Percentiles rank a stretch among this genome's conserved stretches.
phyloP scores from a whole-genome alignment of 2,888 invertebrate species.

The Drosophila anceps region DNA sequence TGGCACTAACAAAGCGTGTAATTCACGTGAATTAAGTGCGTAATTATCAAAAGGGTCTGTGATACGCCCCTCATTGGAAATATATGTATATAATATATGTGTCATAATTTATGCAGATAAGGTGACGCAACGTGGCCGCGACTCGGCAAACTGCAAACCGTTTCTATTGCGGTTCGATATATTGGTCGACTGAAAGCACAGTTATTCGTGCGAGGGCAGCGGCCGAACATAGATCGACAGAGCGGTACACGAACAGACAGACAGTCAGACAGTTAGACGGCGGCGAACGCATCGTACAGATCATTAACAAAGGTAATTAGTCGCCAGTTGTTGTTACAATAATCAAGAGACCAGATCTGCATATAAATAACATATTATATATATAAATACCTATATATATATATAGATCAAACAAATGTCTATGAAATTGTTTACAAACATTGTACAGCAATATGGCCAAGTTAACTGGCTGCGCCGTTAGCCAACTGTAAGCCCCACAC shows the following conservation, averaged over 20 bases:
- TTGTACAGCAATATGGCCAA: conserved; percentile 53
- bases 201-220: conserved; percentile 43
- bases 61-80: conserved; percentile 31
- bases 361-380: not conserved
- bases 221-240: conserved; percentile 27
- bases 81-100: conserved; percentile 21
- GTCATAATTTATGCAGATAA: conserved; percentile 42
- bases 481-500: conserved; percentile 8
- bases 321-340: conserved; percentile 8
- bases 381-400: not conserved
- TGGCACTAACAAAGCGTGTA: not conserved
- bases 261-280: not conserved
- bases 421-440: conserved; percentile 6
- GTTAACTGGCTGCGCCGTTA: conserved; percentile 48
- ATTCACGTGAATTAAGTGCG: not conserved
- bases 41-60: conserved; percentile 11
- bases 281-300: conserved; percentile 17
- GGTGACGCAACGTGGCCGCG: conserved; percentile 33
- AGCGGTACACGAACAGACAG: not conserved
- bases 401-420: not conserved
- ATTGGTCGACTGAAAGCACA: conserved; percentile 38
- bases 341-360: conserved; percentile 7
- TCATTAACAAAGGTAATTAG: conserved; percentile 59
- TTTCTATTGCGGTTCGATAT: conserved; percentile 4
- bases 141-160: conserved; percentile 11